Percentiles rank a stretch among this genome's conserved stretches.
phyloP scores from a whole-genome alignment of 2,797 vertebrate genomes.

The Buphagus erythrorhynchus region DNA sequence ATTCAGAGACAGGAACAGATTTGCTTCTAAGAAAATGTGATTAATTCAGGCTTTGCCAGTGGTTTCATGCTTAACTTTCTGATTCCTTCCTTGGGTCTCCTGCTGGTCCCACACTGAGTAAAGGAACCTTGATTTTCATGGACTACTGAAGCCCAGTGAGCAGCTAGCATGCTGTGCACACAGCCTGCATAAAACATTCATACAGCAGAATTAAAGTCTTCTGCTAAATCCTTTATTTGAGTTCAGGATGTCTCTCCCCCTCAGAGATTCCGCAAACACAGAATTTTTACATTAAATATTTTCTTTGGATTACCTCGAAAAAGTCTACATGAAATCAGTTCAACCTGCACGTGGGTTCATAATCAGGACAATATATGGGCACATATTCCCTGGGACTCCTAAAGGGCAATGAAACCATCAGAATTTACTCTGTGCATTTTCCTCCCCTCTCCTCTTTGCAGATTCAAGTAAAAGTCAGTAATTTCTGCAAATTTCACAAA shows the following conservation, averaged over 20 bases:
- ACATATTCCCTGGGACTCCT: not conserved
- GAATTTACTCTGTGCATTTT: not conserved
- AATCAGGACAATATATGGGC: not conserved
- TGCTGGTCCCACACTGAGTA: not conserved
- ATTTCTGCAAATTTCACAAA: not conserved
- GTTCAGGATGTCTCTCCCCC: not conserved
- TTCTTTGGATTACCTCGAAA: not conserved
- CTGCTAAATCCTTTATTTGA: not conserved
- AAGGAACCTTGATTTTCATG: not conserved
- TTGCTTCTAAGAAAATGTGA: not conserved
- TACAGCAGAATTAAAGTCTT: not conserved
- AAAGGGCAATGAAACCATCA: not conserved
- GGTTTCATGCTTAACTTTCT: not conserved
- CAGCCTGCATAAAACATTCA: not conserved
- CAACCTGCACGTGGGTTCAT: not conserved
- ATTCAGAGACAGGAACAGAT: not conserved
- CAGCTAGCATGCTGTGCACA: not conserved
- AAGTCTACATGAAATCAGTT: rapidly evolving
- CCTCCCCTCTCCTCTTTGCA: rapidly evolving
- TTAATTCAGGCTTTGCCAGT: not conserved
- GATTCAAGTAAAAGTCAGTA: not conserved
- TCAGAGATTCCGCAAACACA: not conserved
- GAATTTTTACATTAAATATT: not conserved
- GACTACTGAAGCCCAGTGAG: not conserved
- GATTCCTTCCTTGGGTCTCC: not conserved